A percentile compares a stretch with the other conserved stretches of the same genome.
Conservation (phyloP, 2,113 vertebrate genomes). For the Xiphophorus couchianus region DNA sequence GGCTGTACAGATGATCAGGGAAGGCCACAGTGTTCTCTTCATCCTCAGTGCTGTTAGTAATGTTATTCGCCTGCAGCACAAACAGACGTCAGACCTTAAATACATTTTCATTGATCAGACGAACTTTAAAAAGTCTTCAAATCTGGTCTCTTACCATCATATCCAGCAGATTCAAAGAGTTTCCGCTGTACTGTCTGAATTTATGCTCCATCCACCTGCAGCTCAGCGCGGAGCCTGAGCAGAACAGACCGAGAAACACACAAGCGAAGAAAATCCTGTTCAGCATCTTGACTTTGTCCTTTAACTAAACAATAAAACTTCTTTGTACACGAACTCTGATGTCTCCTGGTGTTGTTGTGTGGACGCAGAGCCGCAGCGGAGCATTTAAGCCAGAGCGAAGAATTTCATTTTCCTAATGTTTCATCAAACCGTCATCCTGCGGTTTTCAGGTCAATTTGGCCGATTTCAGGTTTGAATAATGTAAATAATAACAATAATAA, state of each 20-base stretch:
- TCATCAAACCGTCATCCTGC: no score
- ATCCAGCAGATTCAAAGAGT: conserved; percentile 33
- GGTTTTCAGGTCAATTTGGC: no score
- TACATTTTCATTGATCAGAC: no score
- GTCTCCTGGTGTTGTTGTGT: not conserved
- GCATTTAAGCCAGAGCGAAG: not conserved
- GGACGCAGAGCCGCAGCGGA: not conserved
- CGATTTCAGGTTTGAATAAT: no score
- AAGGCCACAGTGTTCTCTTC: conserved; percentile 28
- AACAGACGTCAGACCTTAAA: conserved; percentile 6
- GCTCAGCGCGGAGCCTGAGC: conserved; percentile 34
- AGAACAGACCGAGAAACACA: conserved; percentile 37
- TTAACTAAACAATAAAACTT: no score
- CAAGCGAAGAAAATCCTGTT: conserved; percentile 34
- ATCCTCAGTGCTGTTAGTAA: conserved; percentile 20
- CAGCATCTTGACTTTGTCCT: conserved; percentile 33
- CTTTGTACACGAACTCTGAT: not conserved
- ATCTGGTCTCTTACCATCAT: conserved; percentile 57
- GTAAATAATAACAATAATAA: no score
- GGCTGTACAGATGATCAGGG: conserved; percentile 42
- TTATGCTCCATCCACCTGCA: conserved; percentile 69
- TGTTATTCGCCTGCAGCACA: conserved; percentile 43
- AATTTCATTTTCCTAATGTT: not conserved
- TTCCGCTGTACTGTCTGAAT: conserved; percentile 50
- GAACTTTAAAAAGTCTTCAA: no score